phyloP scores from a whole-genome alignment of 1,140 invertebrate genomes.

The Yoshiicerus persimilis region DNA sequence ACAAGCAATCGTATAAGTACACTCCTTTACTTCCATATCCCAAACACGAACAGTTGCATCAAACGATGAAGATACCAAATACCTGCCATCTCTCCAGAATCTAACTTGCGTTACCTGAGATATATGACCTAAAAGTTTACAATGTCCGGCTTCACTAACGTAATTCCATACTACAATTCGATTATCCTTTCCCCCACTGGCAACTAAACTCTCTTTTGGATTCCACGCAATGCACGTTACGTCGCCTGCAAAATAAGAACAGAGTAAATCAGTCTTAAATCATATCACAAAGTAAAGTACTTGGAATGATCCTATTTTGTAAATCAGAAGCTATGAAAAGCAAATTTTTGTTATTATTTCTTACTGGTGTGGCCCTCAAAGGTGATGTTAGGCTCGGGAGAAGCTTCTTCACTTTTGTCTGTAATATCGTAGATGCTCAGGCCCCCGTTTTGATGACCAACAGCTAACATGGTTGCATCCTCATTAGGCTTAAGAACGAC shows the following conservation, averaged over 20 bases:
- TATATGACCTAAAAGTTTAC: slow-evolving; percentile 88
- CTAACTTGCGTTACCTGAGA: slow-evolving; percentile 80
- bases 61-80: slow-evolving; percentile 86
- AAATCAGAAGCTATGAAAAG: neutral
- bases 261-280: neutral
- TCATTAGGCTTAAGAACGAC: slow-evolving; percentile 58
- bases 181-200: slow-evolving; percentile 87
- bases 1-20: slow-evolving; percentile 81
- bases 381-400: slow-evolving; percentile 70
- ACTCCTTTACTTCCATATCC: slow-evolving; percentile 92
- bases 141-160: slow-evolving; percentile 84
- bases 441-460: slow-evolving; percentile 87
- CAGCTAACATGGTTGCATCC: slow-evolving; percentile 75
- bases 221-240: slow-evolving; percentile 83
- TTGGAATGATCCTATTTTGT: neutral
- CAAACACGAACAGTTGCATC: slow-evolving; percentile 97
- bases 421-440: slow-evolving; percentile 77
- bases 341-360: neutral
- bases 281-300: neutral
- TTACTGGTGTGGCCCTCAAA: slow-evolving; percentile 80
- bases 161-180: slow-evolving; percentile 95
- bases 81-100: slow-evolving; percentile 73
- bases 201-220: slow-evolving; percentile 72
- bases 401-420: slow-evolving; percentile 51
- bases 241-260: slow-evolving; percentile 58